These are phyloP conservation scores for Achlya flavicornis DNA, from an alignment of 2,888 invertebrate genomes.

Conservation along the genomic window DNA sequence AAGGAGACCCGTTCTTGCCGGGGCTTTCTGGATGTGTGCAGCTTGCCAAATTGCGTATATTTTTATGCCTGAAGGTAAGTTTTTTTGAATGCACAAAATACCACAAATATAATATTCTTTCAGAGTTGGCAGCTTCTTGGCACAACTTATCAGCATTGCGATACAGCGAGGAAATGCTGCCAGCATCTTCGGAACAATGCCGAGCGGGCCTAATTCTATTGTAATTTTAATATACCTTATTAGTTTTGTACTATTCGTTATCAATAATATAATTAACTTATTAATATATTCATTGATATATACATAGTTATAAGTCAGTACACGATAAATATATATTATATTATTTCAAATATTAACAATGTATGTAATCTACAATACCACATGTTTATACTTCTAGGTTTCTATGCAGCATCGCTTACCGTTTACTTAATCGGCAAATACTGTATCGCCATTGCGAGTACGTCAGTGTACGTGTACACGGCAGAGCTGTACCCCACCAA, in stretches of 20 bases:
- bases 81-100: background rate
- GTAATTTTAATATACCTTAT: no score
- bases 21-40: constrained; percentile 84
- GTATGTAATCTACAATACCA: background rate
- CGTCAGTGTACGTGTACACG: constrained; percentile 83
- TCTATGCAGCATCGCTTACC: constrained; percentile 57
- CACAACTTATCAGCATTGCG: no score
- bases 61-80: constrained; percentile 77
- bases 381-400: constrained; percentile 27
- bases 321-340: no score
- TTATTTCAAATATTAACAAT: no score
- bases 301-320: no score
- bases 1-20: constrained; percentile 82
- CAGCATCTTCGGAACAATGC: no score
- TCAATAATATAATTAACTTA: no score
- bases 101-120: background rate
- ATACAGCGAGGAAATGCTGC: no score
- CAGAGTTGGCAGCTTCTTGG: no score
- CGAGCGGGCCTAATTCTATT: no score
- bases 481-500: constrained; percentile 85
- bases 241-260: no score
- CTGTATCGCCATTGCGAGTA: constrained; percentile 83
- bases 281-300: no score
- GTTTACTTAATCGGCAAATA: constrained; percentile 84
- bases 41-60: constrained; percentile 82